Evolutionary conservation across 2,113 vertebrate species (phyloP).

Genomic region (Perccottus glenii): DNA sequence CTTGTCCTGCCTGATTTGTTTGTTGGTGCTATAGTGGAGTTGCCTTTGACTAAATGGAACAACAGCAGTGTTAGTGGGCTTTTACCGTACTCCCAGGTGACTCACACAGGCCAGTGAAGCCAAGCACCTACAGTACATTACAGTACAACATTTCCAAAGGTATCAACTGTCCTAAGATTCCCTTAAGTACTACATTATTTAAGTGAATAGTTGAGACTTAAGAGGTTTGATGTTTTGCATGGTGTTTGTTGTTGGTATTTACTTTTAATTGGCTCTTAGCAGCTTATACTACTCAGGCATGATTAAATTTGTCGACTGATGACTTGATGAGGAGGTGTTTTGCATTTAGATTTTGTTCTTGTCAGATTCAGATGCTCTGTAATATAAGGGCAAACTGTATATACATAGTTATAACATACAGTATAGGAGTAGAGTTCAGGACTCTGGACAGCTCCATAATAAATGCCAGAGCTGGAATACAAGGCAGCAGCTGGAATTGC

Average conservation of each 20-base stretch:
- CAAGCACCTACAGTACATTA: constrained; percentile 37
- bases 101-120: constrained; percentile 36
- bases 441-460: constrained; percentile 61
- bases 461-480: constrained; percentile 9
- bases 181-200: constrained; percentile 59
- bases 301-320: constrained; percentile 46
- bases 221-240: constrained; percentile 38
- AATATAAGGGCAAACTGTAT: constrained; percentile 4
- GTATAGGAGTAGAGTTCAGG: constrained; percentile 42
- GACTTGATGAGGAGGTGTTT: constrained; percentile 27
- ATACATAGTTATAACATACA: not conserved
- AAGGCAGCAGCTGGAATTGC: constrained; percentile 1
- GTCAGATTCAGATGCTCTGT: constrained; percentile 1
- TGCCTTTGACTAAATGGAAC: constrained; percentile 55
- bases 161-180: constrained; percentile 67
- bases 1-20: constrained; percentile 27
- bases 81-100: constrained; percentile 61
- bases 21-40: constrained; percentile 42
- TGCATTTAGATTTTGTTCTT: constrained; percentile 22
- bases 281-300: constrained; percentile 20
- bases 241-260: constrained; percentile 32
- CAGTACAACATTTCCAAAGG: constrained; percentile 31
- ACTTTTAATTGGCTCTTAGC: constrained; percentile 50
- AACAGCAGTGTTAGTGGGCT: constrained; percentile 42
- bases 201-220: constrained; percentile 50